These are phyloP conservation scores for Drosophila ercepeae DNA, from an alignment of 1,140 invertebrate genomes.

Conservation along the genomic window DNA sequence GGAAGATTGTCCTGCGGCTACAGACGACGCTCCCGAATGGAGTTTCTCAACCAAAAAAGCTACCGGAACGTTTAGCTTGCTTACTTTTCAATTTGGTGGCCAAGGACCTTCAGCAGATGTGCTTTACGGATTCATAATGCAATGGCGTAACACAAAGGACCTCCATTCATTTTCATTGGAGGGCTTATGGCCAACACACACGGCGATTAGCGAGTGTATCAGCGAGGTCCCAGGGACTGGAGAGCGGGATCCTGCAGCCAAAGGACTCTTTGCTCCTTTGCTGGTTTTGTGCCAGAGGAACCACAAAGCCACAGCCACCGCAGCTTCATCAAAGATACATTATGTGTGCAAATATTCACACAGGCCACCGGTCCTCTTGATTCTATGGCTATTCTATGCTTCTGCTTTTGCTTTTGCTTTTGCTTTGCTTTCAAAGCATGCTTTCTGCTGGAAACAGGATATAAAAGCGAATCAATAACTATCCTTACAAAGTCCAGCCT, in stretches of 20 bases:
- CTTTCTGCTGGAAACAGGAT: constrained; percentile 16
- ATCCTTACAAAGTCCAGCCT: constrained; percentile 13
- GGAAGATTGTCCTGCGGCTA: constrained; percentile 58
- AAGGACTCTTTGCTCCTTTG: background rate
- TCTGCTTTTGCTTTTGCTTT: background rate
- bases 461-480: constrained; percentile 43
- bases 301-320: constrained; percentile 29
- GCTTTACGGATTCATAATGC: constrained; percentile 60
- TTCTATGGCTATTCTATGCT: background rate
- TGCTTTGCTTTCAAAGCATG: background rate
- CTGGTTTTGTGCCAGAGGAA: background rate
- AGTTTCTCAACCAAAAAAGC: constrained; percentile 30
- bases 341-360: constrained; percentile 38
- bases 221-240: background rate
- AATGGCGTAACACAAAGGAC: constrained; percentile 52
- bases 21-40: constrained; percentile 49
- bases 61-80: constrained; percentile 73
- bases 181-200: constrained; percentile 32
- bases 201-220: constrained; percentile 56
- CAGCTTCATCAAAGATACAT: constrained; percentile 55
- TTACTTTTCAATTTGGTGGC: constrained; percentile 69
- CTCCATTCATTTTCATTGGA: constrained; percentile 12
- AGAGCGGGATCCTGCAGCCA: background rate
- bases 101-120: constrained; percentile 30
- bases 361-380: background rate